phyloP scores from a whole-genome alignment of 2,113 vertebrate species.

The Alligator mississippiensis region DNA sequence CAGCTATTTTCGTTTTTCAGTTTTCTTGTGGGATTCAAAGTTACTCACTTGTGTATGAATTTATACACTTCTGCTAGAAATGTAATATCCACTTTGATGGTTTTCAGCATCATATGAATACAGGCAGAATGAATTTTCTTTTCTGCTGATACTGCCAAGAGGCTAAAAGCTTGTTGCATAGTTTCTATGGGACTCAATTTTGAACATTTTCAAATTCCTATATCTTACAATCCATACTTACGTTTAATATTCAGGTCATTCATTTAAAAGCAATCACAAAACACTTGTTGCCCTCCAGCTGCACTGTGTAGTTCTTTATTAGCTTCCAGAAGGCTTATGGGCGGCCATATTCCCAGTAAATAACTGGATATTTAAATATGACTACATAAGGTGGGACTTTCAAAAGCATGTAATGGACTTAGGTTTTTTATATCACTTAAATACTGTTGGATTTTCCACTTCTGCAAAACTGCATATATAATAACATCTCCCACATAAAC shows the following conservation, averaged over 20 bases:
- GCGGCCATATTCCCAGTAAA: accelerated
- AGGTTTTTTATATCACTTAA: accelerated
- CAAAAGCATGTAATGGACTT: accelerated
- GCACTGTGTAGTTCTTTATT: accelerated
- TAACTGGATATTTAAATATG: accelerated
- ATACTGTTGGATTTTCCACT: background rate
- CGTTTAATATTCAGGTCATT: accelerated
- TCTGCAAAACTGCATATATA: accelerated
- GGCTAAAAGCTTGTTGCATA: accelerated
- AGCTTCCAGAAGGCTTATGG: background rate
- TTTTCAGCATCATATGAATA: accelerated
- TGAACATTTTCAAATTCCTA: accelerated
- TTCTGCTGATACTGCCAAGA: background rate
- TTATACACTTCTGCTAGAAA: accelerated
- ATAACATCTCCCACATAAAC: background rate
- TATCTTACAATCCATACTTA: accelerated
- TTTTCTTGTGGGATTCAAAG: background rate
- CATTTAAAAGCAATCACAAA: background rate
- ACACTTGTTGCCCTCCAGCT: accelerated
- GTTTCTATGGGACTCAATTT: accelerated
- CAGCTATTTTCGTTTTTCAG: background rate
- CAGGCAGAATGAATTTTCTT: background rate
- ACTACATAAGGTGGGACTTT: accelerated
- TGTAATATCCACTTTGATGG: accelerated
- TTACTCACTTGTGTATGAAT: background rate